Percentiles rank a stretch among this genome's conserved stretches.
These are phyloP conservation scores for Cacatua alba DNA, from an alignment of 2,113 vertebrate species.

Conservation along the genomic window DNA sequence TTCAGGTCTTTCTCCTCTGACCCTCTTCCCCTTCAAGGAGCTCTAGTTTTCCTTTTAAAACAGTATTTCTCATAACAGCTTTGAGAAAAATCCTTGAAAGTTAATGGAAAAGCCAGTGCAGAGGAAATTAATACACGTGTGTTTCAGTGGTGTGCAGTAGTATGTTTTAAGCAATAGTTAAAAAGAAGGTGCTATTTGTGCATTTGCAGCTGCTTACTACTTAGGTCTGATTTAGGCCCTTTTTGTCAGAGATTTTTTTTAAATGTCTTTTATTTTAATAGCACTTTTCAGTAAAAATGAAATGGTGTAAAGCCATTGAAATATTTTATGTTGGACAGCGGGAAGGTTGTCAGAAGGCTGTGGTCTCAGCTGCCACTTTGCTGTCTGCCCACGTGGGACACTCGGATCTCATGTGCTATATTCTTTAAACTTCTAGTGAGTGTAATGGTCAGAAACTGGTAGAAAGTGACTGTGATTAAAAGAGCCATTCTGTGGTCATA, in stretches of 20 bases:
- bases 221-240: not conserved
- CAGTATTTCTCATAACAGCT: not conserved
- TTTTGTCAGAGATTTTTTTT: not conserved
- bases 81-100: not conserved
- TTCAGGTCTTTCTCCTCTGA: not conserved
- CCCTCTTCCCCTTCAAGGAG: not conserved
- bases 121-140: not conserved
- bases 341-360: not conserved
- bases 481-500: not conserved
- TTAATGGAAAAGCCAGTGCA: not conserved
- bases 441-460: not conserved
- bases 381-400: fast-evolving
- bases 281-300: not conserved
- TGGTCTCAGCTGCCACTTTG: not conserved
- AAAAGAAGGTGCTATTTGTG: not conserved
- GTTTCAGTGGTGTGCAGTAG: not conserved
- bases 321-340: not conserved
- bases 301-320: not conserved
- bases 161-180: not conserved
- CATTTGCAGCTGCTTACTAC: not conserved
- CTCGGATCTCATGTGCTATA: not conserved
- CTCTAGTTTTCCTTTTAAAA: not conserved
- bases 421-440: not conserved
- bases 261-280: not conserved
- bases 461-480: not conserved